phyloP scores from a whole-genome alignment of 1,140 invertebrate genomes.

The Neodiprion pinetum region DNA sequence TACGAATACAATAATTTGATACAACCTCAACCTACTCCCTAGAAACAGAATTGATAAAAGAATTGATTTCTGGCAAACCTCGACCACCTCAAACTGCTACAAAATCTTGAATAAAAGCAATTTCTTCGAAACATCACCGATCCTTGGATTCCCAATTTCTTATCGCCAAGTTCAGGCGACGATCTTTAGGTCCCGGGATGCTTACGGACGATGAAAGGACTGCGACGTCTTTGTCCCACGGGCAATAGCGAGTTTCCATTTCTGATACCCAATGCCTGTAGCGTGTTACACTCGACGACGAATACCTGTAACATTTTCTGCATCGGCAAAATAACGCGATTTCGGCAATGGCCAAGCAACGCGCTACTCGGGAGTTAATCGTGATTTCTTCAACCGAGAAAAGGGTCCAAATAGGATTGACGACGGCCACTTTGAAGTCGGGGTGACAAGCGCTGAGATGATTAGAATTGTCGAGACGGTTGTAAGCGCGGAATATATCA shows the following conservation, averaged over 20 bases:
- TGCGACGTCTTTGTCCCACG: constrained; percentile 1
- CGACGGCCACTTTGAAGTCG: constrained; percentile 19
- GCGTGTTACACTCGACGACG: not conserved
- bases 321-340: constrained; percentile 5
- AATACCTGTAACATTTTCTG: not conserved
- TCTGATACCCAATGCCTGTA: not conserved
- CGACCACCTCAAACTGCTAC: too few species aligned
- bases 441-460: constrained; percentile 30
- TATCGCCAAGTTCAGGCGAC: too few species aligned
- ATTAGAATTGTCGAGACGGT: constrained; percentile 19
- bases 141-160: too few species aligned
- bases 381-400: constrained; percentile 28
- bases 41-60: too few species aligned
- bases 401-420: constrained; percentile 10
- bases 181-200: too few species aligned
- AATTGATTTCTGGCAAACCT: too few species aligned
- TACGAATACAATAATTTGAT: too few species aligned
- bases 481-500: constrained; percentile 25
- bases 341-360: not conserved
- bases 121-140: too few species aligned
- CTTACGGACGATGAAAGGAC: constrained; percentile 7
- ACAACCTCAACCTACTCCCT: too few species aligned
- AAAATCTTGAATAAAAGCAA: too few species aligned
- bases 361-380: not conserved
- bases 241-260: not conserved